Conservation (phyloP, 2,797 vertebrate species). For the Esox masquinongy region DNA sequence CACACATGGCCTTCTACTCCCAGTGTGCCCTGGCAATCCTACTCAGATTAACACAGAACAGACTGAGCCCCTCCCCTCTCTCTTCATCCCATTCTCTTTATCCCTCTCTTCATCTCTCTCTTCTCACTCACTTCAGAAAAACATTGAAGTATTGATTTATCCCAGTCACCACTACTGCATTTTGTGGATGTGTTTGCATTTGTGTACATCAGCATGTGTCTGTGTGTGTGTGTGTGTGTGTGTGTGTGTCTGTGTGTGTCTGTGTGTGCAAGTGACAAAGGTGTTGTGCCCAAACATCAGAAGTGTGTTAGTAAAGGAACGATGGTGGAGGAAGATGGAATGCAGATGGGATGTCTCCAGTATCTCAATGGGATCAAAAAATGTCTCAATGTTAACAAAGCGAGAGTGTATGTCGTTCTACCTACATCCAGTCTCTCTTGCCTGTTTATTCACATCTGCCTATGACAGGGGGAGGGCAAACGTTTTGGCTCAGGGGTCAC, state of each 20-base stretch:
- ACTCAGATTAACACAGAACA: constrained; percentile 43
- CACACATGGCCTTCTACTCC: constrained; percentile 50
- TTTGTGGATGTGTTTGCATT: neutral
- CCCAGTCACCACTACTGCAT: constrained; percentile 23
- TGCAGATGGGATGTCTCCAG: no score
- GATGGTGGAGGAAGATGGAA: no score
- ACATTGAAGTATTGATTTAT: constrained; percentile 29
- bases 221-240: neutral
- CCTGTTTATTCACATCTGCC: no score
- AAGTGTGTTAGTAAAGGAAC: no score
- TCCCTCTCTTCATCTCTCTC: neutral
- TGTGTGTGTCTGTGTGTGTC: neutral
- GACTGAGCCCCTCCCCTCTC: constrained; percentile 44
- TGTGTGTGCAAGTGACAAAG: constrained; percentile 2
- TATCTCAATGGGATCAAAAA: no score
- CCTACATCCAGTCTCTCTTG: no score
- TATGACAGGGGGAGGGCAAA: no score
- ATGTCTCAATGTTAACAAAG: no score
- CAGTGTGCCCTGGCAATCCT: neutral
- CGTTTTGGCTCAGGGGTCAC: no score
- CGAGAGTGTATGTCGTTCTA: no score
- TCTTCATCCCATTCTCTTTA: neutral
- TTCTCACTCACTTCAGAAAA: constrained; percentile 20
- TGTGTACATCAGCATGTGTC: neutral
- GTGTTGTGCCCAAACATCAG: no score